A percentile compares a stretch with the other conserved stretches of the same genome.
Evolutionary conservation across 2,888 invertebrate species (phyloP).

Genomic region (Hyposoter didymator): DNA sequence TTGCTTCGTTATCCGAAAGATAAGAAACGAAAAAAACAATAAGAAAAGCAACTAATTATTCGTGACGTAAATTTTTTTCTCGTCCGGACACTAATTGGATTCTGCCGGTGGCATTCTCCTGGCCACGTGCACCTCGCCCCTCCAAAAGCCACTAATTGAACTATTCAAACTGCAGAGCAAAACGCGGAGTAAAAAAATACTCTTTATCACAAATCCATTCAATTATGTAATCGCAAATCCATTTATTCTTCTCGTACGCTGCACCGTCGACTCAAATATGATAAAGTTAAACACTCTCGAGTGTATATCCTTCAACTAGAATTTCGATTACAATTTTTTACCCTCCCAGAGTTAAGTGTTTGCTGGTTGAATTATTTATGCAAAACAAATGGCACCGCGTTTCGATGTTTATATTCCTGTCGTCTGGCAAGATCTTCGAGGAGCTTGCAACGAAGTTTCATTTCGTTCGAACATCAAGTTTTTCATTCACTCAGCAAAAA

Average conservation of each 20-base stretch:
- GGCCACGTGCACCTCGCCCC: background rate
- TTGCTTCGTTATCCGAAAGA: background rate
- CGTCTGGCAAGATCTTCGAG: background rate
- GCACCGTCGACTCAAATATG: background rate
- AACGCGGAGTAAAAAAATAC: background rate
- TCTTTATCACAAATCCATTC: slow-evolving; percentile 10
- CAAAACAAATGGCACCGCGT: background rate
- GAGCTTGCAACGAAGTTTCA: background rate
- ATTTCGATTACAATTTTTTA: background rate
- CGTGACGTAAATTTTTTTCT: background rate
- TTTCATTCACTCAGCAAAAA: background rate
- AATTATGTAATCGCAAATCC: slow-evolving; percentile 16
- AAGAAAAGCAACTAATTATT: background rate
- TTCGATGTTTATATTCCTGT: slow-evolving; percentile 7
- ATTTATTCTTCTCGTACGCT: background rate
- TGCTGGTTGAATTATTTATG: background rate
- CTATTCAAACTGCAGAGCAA: background rate
- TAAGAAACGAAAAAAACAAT: background rate
- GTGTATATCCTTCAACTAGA: background rate
- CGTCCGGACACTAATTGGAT: slow-evolving; percentile 18
- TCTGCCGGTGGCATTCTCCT: slow-evolving; percentile 5
- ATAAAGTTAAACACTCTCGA: background rate
- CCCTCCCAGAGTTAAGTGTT: background rate
- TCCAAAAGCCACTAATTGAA: background rate
- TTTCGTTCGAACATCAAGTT: background rate